Conservation (phyloP, 1,140 invertebrate genomes). For the Macrocentrus cingulum region DNA sequence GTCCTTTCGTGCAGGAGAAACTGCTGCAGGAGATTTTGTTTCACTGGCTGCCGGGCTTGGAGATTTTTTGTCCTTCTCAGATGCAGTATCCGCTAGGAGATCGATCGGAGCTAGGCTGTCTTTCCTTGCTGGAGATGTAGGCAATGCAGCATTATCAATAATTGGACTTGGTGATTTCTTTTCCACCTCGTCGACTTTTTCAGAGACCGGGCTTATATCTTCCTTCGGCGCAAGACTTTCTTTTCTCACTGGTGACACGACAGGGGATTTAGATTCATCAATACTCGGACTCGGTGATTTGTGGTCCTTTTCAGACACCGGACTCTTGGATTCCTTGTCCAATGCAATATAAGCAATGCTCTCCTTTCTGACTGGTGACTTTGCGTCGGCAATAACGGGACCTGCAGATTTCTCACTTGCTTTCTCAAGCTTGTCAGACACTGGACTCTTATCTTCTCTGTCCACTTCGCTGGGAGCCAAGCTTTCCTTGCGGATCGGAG, state of each 20-base stretch:
- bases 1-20: neutral
- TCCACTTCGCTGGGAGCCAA: neutral
- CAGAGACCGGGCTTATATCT: no score
- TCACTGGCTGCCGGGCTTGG: neutral
- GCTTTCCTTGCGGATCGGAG: neutral
- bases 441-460: neutral
- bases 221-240: neutral
- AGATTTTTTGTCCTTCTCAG: conserved; percentile 11
- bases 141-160: no score
- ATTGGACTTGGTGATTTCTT: no score
- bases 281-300: neutral
- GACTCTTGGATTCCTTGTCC: neutral
- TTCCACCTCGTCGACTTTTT: no score
- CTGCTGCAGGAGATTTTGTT: neutral
- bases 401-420: neutral
- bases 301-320: neutral
- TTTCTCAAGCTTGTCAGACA: neutral
- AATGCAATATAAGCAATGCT: neutral
- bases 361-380: conserved; percentile 2
- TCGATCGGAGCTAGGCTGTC: neutral
- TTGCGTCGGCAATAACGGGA: neutral
- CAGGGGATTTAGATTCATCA: neutral
- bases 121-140: no score
- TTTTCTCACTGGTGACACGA: neutral
- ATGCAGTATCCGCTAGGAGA: no score